phyloP scores from a whole-genome alignment of 2,888 invertebrate species.

The Drosophila peninsularis region DNA sequence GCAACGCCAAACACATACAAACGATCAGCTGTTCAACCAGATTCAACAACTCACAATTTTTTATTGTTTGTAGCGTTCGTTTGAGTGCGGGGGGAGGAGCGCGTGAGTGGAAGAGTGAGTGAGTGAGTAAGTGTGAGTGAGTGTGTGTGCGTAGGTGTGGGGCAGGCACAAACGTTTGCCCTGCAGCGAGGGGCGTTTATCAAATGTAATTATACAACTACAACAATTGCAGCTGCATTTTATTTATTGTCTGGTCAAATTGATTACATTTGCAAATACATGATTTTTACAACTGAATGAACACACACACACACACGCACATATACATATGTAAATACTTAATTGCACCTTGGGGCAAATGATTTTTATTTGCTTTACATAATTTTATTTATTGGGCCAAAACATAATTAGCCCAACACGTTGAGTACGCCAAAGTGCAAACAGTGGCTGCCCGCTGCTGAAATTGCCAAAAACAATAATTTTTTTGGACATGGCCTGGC shows the following conservation, averaged over 20 bases:
- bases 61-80: constrained; percentile 7
- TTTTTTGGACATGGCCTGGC: constrained; percentile 45
- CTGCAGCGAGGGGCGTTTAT: constrained; percentile 54
- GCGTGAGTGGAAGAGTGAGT: neutral
- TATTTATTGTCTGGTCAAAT: constrained; percentile 61
- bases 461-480: constrained; percentile 21
- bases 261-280: constrained; percentile 56
- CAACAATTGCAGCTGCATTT: constrained; percentile 30
- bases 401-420: constrained; percentile 50
- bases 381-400: constrained; percentile 45
- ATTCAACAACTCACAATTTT: constrained; percentile 53
- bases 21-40: constrained; percentile 45
- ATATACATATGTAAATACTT: constrained; percentile 7
- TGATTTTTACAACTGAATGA: constrained; percentile 3
- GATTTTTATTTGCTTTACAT: constrained; percentile 24
- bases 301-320: neutral
- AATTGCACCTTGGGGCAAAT: constrained; percentile 34
- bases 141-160: constrained; percentile 2
- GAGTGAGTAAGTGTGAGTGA: constrained; percentile 4
- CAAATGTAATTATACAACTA: constrained; percentile 61
- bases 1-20: constrained; percentile 51
- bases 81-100: constrained; percentile 1
- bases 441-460: constrained; percentile 12
- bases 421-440: constrained; percentile 20
- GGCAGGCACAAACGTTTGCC: constrained; percentile 36